Evolutionary conservation across 2,888 invertebrate species (phyloP).

Genomic region (Brachyptera risi): DNA sequence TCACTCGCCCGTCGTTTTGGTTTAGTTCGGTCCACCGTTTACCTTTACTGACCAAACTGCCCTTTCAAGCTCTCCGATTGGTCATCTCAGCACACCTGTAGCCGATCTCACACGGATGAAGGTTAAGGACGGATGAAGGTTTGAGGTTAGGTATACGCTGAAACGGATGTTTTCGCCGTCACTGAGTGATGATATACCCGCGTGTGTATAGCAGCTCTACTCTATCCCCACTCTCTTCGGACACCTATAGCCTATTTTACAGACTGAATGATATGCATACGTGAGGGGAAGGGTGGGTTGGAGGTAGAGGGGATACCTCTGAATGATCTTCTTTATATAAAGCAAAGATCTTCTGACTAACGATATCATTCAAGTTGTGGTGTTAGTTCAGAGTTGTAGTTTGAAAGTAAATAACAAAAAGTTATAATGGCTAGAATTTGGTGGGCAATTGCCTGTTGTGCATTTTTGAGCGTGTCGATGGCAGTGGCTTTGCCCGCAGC

Average conservation of each 20-base stretch:
- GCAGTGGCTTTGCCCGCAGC: conserved; percentile 12
- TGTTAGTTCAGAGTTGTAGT: conserved; percentile 12
- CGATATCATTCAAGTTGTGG: conserved; percentile 5
- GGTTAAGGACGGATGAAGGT: no score
- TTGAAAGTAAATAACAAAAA: neutral
- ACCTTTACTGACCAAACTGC: conserved; percentile 7
- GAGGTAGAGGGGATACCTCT: neutral
- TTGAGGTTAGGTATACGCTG: neutral
- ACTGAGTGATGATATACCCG: no score
- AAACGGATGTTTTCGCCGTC: no score
- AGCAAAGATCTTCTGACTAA: neutral
- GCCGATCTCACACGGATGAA: neutral
- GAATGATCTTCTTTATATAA: conserved; percentile 9
- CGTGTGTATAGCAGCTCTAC: no score
- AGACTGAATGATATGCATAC: no score
- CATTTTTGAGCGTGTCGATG: neutral
- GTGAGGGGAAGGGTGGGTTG: neutral
- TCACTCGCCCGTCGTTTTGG: no score
- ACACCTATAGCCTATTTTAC: conserved; percentile 19
- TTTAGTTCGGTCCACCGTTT: neutral
- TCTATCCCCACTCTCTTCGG: neutral
- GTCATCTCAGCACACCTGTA: conserved; percentile 2
- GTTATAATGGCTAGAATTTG: conserved; percentile 14
- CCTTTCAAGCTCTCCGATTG: conserved; percentile 7
- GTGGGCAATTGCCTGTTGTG: conserved; percentile 16